Conservation (phyloP, 2,113 vertebrate genomes). For the Cricetomys ansorgei region DNA sequence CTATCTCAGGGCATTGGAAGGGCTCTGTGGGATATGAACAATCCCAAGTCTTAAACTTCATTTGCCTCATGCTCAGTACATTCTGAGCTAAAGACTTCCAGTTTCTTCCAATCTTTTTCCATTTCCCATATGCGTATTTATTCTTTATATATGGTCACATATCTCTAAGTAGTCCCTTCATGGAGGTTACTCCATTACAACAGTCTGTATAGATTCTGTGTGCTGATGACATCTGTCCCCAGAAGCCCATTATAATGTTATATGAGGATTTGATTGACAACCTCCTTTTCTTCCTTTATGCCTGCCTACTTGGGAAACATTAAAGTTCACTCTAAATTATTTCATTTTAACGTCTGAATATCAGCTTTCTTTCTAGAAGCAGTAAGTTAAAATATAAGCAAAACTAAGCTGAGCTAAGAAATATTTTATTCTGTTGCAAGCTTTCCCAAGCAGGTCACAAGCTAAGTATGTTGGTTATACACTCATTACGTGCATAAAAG, state of each 20-base stretch:
- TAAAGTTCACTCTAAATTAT: not conserved
- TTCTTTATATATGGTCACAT: not conserved
- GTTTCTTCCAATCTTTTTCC: not conserved
- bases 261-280: not conserved
- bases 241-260: not conserved
- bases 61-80: not conserved
- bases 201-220: not conserved
- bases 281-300: not conserved
- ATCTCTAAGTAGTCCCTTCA: not conserved
- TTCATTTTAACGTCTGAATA: not conserved
- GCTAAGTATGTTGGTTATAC: slow-evolving; percentile 79
- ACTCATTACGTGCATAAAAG: slow-evolving; percentile 83
- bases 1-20: not conserved
- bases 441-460: slow-evolving; percentile 82
- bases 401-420: slow-evolving; percentile 42
- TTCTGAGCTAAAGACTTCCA: not conserved
- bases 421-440: slow-evolving; percentile 66
- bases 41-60: not conserved
- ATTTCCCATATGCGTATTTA: not conserved
- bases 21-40: not conserved
- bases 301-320: not conserved
- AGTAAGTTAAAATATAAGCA: slow-evolving; percentile 71
- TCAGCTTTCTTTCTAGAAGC: slow-evolving; percentile 64
- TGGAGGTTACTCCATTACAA: not conserved
- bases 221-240: not conserved